Conservation (phyloP, 1,140 invertebrate genomes). For the Scaptomyza graminum region DNA sequence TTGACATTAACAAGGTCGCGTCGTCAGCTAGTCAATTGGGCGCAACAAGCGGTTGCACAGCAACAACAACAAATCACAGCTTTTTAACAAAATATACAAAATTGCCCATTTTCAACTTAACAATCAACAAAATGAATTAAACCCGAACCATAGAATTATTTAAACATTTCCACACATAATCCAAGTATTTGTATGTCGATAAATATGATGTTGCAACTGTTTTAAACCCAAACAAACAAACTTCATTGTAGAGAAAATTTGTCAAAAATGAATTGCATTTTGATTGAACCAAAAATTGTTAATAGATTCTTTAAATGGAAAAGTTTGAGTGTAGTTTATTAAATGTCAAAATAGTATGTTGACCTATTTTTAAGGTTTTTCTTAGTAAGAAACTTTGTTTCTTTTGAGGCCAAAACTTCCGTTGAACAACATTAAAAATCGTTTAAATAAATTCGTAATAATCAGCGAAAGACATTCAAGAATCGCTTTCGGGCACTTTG, state of each 20-base stretch:
- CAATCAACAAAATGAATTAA: background rate
- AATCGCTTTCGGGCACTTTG: background rate
- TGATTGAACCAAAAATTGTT: too few relatives aligned
- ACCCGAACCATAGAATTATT: too few relatives aligned
- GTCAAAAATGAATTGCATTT: too few relatives aligned
- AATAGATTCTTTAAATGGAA: too few relatives aligned
- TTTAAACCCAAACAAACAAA: too few relatives aligned
- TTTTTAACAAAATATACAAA: conserved; percentile 15
- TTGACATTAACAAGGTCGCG: conserved; percentile 41
- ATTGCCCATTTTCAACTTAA: conserved; percentile 15
- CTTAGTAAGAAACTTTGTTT: background rate
- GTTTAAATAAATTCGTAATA: background rate
- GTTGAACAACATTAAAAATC: too few relatives aligned
- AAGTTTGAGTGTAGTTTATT: too few relatives aligned
- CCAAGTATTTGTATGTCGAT: too few relatives aligned
- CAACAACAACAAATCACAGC: conserved; percentile 8
- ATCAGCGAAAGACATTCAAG: background rate
- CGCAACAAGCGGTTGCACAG: conserved; percentile 21
- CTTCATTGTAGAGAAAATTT: too few relatives aligned
- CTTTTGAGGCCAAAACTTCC: background rate
- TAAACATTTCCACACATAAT: too few relatives aligned
- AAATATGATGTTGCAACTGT: too few relatives aligned
- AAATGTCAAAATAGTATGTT: background rate
- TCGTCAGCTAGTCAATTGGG: conserved; percentile 31
- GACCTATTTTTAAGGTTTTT: background rate